Evolutionary conservation across 2,797 vertebrate species (phyloP).

Genomic region (Hafferia zeledoni): DNA sequence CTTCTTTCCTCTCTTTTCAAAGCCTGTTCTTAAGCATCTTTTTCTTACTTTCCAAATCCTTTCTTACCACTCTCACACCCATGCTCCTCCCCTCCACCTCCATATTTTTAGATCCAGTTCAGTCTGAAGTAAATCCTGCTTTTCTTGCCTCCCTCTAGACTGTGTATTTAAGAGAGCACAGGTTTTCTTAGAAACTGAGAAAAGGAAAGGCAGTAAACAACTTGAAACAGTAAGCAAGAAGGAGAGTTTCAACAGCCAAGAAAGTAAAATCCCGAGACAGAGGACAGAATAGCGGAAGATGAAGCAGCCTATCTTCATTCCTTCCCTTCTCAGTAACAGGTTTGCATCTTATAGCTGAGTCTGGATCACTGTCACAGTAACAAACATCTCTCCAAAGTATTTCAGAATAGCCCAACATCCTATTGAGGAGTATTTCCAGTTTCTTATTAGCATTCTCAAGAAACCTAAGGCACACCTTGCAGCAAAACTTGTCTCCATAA

Average conservation of each 20-base stretch:
- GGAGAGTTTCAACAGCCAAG: not conserved
- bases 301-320: not conserved
- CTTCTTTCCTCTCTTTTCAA: not conserved
- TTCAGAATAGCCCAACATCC: not conserved
- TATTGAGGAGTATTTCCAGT: not conserved
- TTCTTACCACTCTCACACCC: not conserved
- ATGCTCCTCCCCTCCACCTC: rapidly evolving
- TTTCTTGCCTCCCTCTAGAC: not conserved
- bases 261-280: not conserved
- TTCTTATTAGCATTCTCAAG: not conserved
- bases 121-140: not conserved
- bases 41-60: not conserved
- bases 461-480: not conserved
- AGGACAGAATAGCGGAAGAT: not conserved
- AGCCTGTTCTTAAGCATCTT: not conserved
- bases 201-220: not conserved
- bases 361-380: not conserved
- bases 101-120: not conserved
- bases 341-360: not conserved
- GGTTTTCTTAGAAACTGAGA: not conserved
- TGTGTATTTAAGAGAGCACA: not conserved
- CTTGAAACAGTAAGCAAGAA: not conserved
- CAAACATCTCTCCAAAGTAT: not conserved
- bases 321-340: not conserved
- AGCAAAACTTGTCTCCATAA: not conserved